phyloP scores from a whole-genome alignment of 2,113 vertebrate genomes.

The Solea senegalensis region DNA sequence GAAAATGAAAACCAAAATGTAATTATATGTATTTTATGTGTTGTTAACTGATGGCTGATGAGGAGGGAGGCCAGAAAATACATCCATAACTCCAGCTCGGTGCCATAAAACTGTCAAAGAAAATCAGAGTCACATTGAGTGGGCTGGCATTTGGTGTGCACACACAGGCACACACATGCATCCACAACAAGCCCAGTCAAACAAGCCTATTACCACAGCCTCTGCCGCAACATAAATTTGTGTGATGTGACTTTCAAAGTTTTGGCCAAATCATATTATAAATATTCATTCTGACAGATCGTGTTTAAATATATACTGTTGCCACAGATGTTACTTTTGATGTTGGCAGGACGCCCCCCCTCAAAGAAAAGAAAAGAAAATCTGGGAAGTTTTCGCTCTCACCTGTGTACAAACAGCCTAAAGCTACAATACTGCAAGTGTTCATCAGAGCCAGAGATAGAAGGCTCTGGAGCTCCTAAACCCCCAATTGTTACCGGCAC shows the following conservation, averaged over 20 bases:
- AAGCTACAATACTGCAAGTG: constrained; percentile 60
- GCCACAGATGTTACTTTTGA: constrained; percentile 24
- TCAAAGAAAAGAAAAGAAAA: too few relatives aligned
- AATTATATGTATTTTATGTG: constrained; percentile 84
- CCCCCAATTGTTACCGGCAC: constrained; percentile 68
- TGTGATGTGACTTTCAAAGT: constrained; percentile 14
- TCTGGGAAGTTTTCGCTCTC: constrained; percentile 35
- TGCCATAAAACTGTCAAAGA: constrained; percentile 83
- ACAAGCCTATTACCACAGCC: constrained; percentile 24
- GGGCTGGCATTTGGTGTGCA: constrained; percentile 65
- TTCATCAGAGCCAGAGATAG: constrained; percentile 72
- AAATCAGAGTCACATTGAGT: constrained; percentile 79
- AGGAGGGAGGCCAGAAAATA: constrained; percentile 77
- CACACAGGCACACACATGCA: constrained; percentile 41
- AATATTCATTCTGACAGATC: constrained; percentile 1
- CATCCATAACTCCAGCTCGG: constrained; percentile 78
- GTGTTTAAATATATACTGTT: not conserved
- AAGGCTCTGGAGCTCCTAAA: constrained; percentile 61
- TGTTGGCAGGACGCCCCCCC: not conserved
- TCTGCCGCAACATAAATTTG: not conserved
- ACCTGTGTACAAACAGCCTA: constrained; percentile 53
- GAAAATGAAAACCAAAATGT: constrained; percentile 83
- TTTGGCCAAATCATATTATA: not conserved
- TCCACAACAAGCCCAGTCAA: constrained; percentile 53
- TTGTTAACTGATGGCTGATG: constrained; percentile 84